Evolutionary conservation across 1,140 invertebrate genomes (phyloP).

Genomic region (Macrosteles quadrilineatus): DNA sequence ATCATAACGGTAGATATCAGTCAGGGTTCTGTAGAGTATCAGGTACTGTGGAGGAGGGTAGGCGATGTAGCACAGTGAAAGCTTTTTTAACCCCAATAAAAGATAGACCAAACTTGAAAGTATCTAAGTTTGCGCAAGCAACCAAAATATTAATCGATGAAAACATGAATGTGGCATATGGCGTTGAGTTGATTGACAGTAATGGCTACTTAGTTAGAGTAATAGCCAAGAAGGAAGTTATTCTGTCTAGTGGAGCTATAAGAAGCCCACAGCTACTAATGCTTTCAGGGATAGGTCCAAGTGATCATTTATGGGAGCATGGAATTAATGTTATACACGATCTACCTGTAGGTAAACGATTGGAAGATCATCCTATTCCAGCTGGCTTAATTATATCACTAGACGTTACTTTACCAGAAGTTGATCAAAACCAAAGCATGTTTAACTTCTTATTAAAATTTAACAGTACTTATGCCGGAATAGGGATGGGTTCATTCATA

Average conservation of each 20-base stretch:
- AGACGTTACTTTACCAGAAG: too few relatives aligned
- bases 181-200: slow-evolving; percentile 42
- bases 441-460: too few relatives aligned
- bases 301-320: slow-evolving; percentile 65
- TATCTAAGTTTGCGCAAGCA: slow-evolving; percentile 56
- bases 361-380: too few relatives aligned
- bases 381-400: too few relatives aligned
- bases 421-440: too few relatives aligned
- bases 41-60: slow-evolving; percentile 44
- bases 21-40: slow-evolving; percentile 52
- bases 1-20: slow-evolving; percentile 71
- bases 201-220: slow-evolving; percentile 52
- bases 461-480: too few relatives aligned
- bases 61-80: slow-evolving; percentile 26
- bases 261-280: slow-evolving; percentile 80
- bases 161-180: slow-evolving; percentile 53
- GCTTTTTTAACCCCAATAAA: slow-evolving; percentile 61
- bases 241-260: slow-evolving; percentile 75
- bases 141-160: slow-evolving; percentile 64
- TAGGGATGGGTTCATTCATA: too few relatives aligned
- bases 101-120: slow-evolving; percentile 62
- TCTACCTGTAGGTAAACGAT: too few relatives aligned
- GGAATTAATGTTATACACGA: slow-evolving; percentile 62
- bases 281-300: slow-evolving; percentile 83
- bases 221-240: slow-evolving; percentile 59